These are phyloP conservation scores for Himalopsyche tibetana DNA, from an alignment of 2,888 invertebrate species.

Conservation along the genomic window DNA sequence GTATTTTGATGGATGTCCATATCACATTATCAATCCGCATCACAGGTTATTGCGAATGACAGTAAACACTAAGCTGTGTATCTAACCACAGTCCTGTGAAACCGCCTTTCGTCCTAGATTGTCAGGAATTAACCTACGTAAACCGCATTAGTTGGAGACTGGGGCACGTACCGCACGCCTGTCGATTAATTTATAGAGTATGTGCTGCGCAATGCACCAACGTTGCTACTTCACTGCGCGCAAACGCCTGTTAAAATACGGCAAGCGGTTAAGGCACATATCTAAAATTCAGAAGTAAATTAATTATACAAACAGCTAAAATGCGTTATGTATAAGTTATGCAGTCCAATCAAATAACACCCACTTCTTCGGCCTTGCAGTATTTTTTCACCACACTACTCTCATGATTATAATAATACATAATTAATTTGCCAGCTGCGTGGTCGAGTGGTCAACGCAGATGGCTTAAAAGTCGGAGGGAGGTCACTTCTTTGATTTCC, in stretches of 20 bases:
- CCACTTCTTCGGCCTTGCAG: no score
- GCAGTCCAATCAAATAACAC: no score
- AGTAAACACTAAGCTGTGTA: neutral
- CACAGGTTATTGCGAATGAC: neutral
- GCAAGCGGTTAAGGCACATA: no score
- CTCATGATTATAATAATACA: no score
- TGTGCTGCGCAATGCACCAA: neutral
- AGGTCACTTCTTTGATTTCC: no score
- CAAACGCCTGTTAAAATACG: neutral
- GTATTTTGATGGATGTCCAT: neutral
- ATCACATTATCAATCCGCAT: neutral
- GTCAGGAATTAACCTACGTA: conserved; percentile 6
- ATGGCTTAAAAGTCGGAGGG: no score
- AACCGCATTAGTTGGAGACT: neutral
- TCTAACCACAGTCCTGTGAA: neutral
- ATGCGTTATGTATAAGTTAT: no score
- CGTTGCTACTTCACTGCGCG: neutral
- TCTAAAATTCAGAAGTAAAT: no score
- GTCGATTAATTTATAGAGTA: neutral
- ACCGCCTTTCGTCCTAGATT: neutral
- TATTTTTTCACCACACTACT: no score
- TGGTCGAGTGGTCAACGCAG: no score
- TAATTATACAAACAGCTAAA: no score
- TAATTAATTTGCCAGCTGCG: no score
- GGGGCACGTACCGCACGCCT: neutral